These are phyloP conservation scores for Sinella curviseta DNA, from an alignment of 1,140 invertebrate species.

Conservation along the genomic window DNA sequence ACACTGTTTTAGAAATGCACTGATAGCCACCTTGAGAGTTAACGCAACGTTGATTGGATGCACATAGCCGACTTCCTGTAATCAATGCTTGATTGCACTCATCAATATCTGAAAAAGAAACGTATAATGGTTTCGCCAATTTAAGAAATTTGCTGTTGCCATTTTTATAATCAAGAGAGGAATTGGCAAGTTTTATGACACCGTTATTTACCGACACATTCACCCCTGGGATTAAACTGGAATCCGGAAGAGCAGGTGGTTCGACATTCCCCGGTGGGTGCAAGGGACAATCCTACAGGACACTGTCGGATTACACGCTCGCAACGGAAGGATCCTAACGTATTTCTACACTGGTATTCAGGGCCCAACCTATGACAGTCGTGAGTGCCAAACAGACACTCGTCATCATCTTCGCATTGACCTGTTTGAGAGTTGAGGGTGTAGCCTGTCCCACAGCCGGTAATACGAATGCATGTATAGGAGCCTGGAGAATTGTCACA, in stretches of 20 bases:
- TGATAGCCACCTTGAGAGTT: slow-evolving; percentile 62
- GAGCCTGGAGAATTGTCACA: slow-evolving; percentile 90
- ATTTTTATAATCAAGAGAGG: too few species aligned
- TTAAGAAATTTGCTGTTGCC: too few species aligned
- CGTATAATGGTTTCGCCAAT: too few species aligned
- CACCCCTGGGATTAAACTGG: slow-evolving; percentile 55
- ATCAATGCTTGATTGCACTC: slow-evolving; percentile 56
- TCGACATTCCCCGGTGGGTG: slow-evolving; percentile 50
- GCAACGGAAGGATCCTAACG: slow-evolving; percentile 75
- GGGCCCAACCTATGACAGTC: slow-evolving; percentile 68
- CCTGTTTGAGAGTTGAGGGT: slow-evolving; percentile 84
- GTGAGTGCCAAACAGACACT: slow-evolving; percentile 78
- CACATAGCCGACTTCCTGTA: slow-evolving; percentile 52
- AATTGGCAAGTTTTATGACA: neutral
- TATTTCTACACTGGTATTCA: slow-evolving; percentile 83
- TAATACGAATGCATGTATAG: slow-evolving; percentile 76
- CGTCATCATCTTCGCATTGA: slow-evolving; percentile 90
- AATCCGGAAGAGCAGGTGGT: slow-evolving; percentile 58
- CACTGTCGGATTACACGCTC: slow-evolving; percentile 60
- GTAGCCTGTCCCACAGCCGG: slow-evolving; percentile 94
- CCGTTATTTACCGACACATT: slow-evolving; percentile 58
- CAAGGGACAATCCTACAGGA: slow-evolving; percentile 53
- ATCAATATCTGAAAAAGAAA: slow-evolving; percentile 56
- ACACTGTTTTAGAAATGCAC: slow-evolving; percentile 53
- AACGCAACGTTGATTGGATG: slow-evolving; percentile 56